Percentiles rank a stretch among this genome's conserved stretches.
These are phyloP conservation scores for Caranx melampygus DNA, from an alignment of 2,113 vertebrate genomes.

Conservation along the genomic window DNA sequence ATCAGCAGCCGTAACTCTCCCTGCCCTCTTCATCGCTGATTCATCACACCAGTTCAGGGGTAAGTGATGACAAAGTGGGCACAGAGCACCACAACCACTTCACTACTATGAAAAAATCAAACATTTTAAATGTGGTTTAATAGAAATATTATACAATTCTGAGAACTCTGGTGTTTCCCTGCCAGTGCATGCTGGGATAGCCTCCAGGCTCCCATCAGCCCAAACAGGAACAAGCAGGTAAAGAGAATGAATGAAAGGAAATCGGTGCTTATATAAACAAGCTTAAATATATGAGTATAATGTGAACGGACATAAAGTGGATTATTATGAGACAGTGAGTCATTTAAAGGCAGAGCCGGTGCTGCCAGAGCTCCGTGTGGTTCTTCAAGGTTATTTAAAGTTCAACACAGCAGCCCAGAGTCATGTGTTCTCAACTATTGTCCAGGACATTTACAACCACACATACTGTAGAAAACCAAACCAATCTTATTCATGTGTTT, in stretches of 20 bases:
- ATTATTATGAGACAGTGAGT: constrained; percentile 29
- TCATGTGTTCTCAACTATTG: background rate
- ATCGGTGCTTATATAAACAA: constrained; percentile 59
- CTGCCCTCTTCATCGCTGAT: constrained; percentile 2
- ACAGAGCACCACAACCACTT: background rate
- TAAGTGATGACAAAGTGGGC: background rate
- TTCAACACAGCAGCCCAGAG: constrained; percentile 32
- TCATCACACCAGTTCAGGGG: background rate
- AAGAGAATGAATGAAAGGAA: constrained; percentile 56
- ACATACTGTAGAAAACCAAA: background rate
- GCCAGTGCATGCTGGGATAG: constrained; percentile 39
- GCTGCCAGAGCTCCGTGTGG: background rate
- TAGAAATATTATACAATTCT: background rate
- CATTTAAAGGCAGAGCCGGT: constrained; percentile 12
- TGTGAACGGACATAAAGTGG: constrained; percentile 8
- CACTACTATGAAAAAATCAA: background rate
- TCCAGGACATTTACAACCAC: background rate
- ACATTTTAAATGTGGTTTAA: background rate
- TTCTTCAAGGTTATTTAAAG: constrained; percentile 49
- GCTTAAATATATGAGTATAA: constrained; percentile 24
- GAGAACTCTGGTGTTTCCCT: constrained; percentile 1
- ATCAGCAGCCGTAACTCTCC: constrained; percentile 26
- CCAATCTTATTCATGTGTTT: background rate
- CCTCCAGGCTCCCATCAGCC: constrained; percentile 33
- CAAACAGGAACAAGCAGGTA: constrained; percentile 54